Base-by-base conservation (phyloP, 2,797 vertebrate species). In the Pithecia hirsuta region DNA sequence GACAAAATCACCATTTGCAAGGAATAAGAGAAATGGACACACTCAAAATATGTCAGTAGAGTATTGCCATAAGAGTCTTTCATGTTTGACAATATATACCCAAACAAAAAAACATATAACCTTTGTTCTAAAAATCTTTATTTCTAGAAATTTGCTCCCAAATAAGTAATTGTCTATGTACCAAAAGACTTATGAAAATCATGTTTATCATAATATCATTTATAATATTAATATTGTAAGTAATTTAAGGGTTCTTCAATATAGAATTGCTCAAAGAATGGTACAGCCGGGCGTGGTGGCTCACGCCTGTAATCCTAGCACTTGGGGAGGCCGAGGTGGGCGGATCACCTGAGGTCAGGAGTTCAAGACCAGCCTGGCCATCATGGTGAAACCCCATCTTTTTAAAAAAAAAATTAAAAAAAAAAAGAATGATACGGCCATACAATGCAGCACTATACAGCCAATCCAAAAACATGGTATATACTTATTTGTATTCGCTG, bases 1-100 rank as follows among this genome's bases (percentile, higher is more conserved):
- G 11, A 48, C 17, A 95, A 89, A 88, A 90, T 95, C 48, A 95
- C 67, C 22, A 89, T 8, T 95, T 52, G 15, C 44, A 83, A 93
- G 76, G 46, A 48, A 48, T 76, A 30, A 91, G 70, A 94, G 39
- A 95, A 82, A 67, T 44, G 2, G n/a, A 10, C 59, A 85, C 19
- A 41, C 20, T 92, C 61, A 86, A 91, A 95, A 64, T 50, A 92
- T 26, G 12, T 50, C 67, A 4, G 15, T 64, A 44, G 75, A 55
- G 5, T 44, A 28, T 86, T 36, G 2, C 20, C 30, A 59, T 72
- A 81, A 30, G 0, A 61, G 7, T 24, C 28, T 84, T 44, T 83
- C 41, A 39, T 30, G 19, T 86, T 93, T 89, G 28, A 9, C 17
- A 76, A 55, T 46, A n/a, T 33, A 52, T 1, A 95, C 0, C 7